These are phyloP conservation scores for Arctopsyche grandis DNA, from an alignment of 1,140 invertebrate genomes.

Conservation along the genomic window DNA sequence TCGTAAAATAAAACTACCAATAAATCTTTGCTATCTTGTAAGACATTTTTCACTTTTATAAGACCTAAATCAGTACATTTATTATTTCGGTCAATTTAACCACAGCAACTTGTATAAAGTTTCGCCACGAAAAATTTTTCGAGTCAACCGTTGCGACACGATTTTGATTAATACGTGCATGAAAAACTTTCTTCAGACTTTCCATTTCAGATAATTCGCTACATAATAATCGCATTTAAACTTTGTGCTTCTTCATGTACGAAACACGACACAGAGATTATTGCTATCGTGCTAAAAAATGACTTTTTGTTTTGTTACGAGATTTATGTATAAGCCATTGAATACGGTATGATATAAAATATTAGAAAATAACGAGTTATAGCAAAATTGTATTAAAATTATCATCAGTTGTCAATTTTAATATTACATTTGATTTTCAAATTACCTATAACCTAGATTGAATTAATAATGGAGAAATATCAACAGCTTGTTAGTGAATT, in stretches of 20 bases:
- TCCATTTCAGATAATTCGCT: not conserved
- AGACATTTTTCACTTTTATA: constrained; percentile 29
- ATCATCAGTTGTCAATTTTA: not conserved
- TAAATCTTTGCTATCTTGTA: constrained; percentile 20
- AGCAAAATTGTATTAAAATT: not conserved
- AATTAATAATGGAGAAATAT: constrained; percentile 36
- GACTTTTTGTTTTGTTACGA: too few relatives aligned
- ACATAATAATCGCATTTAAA: constrained; percentile 4
- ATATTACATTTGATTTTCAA: not conserved
- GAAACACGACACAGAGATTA: not conserved
- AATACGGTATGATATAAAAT: too few relatives aligned
- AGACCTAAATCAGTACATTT: constrained; percentile 24
- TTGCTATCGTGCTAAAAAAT: not conserved
- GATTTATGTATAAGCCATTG: too few relatives aligned
- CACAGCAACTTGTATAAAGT: constrained; percentile 11
- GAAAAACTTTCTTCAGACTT: constrained; percentile 8
- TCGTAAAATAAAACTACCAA: constrained; percentile 29
- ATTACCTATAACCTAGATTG: constrained; percentile 3
- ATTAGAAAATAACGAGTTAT: too few relatives aligned
- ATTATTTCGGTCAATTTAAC: constrained; percentile 30
- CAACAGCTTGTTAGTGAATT: constrained; percentile 39
- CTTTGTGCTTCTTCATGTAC: not conserved
- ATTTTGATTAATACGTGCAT: constrained; percentile 20
- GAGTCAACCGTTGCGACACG: not conserved
- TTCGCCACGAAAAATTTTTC: constrained; percentile 4